A percentile compares a stretch with the other conserved stretches of the same genome.
Conservation (phyloP, 2,797 vertebrate genomes). For the Phrynocephalus guinanensis region DNA sequence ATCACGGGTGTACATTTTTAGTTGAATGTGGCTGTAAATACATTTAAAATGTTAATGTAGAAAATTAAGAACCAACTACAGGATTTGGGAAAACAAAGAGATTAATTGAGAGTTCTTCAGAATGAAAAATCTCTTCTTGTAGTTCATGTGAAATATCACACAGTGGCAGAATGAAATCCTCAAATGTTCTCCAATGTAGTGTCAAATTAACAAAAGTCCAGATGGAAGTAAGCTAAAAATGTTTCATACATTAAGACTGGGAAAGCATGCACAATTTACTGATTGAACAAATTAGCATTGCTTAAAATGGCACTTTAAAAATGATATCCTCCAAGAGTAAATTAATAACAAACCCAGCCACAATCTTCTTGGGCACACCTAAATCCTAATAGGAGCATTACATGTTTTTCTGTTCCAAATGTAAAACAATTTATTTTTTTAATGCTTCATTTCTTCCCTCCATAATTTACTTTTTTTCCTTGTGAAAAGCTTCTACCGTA, state of each 20-base stretch:
- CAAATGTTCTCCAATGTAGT: constrained; percentile 60
- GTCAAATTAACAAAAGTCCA: constrained; percentile 59
- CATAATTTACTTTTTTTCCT: constrained; percentile 19
- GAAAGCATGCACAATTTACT: constrained; percentile 65
- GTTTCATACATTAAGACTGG: constrained; percentile 52
- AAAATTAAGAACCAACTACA: constrained; percentile 60
- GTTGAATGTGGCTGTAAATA: constrained; percentile 64
- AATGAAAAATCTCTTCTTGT: constrained; percentile 63
- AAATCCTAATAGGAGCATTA: neutral
- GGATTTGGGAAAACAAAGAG: constrained; percentile 61
- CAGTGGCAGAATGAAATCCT: constrained; percentile 41
- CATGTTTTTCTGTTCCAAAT: constrained; percentile 47
- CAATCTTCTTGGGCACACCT: constrained; percentile 37
- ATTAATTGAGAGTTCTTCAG: constrained; percentile 66
- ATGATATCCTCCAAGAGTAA: constrained; percentile 55
- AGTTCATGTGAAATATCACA: constrained; percentile 52
- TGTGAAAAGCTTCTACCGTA: constrained; percentile 37
- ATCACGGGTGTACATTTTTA: constrained; percentile 67
- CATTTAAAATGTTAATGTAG: constrained; percentile 65
- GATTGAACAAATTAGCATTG: constrained; percentile 54
- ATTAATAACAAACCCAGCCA: constrained; percentile 26
- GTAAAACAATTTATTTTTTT: constrained; percentile 43
- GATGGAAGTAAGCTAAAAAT: constrained; percentile 63
- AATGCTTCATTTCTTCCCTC: constrained; percentile 17
- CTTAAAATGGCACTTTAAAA: constrained; percentile 53